Conservation (phyloP, 1,140 invertebrate genomes). For the Agraylea sexmaculata region DNA sequence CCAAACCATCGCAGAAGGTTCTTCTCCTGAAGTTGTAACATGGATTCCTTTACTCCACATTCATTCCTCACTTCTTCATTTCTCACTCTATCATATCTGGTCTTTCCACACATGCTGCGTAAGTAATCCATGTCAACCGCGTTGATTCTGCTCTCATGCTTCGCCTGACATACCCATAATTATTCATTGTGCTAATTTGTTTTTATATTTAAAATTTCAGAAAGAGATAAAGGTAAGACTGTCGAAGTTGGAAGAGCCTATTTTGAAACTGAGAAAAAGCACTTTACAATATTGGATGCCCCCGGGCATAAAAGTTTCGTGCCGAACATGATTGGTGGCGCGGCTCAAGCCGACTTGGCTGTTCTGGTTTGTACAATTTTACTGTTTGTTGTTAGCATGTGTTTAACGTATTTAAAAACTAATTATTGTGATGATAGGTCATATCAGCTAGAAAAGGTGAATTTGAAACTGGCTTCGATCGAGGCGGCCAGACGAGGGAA, state of each 20-base stretch:
- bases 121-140: too few species aligned
- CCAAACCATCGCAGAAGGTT: too few species aligned
- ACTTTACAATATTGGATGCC: conserved; percentile 98
- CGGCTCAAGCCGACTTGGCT: conserved; percentile 95
- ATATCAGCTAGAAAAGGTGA: conserved; percentile 99
- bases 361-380: conserved; percentile 63
- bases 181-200: not conserved
- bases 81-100: too few species aligned
- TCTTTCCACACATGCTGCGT: too few species aligned
- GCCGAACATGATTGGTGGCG: conserved; percentile 99
- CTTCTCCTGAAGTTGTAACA: too few species aligned
- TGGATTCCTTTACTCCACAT: too few species aligned
- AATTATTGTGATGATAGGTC: conserved; percentile 45
- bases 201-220: conserved; percentile 34
- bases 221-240: conserved; percentile 95
- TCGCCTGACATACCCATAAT: not conserved
- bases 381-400: not conserved
- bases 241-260: conserved; percentile 98
- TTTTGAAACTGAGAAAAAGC: conserved; percentile 98
- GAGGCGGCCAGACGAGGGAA: conserved; percentile 97
- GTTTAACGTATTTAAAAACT: not conserved
- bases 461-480: conserved; percentile 99
- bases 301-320: conserved; percentile 99
- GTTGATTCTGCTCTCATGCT: too few species aligned
- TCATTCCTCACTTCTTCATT: too few species aligned